A percentile compares a stretch with the other conserved stretches of the same genome.
Conservation (phyloP, 2,797 vertebrate genomes). For the Mus minutoides region DNA sequence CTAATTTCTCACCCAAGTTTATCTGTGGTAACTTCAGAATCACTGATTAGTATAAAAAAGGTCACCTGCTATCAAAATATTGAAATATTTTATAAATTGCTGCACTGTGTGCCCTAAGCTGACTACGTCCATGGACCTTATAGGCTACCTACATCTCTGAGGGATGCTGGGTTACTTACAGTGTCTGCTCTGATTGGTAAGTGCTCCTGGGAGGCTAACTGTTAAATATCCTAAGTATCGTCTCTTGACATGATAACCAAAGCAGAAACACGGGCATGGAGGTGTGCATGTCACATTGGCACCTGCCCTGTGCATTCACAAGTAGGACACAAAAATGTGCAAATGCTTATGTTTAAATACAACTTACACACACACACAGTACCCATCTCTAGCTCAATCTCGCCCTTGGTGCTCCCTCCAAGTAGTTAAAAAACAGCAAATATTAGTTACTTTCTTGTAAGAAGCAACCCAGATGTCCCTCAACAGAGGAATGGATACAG, state of each 20-base stretch:
- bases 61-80: neutral
- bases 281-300: neutral
- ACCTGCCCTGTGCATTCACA: neutral
- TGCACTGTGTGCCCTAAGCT: neutral
- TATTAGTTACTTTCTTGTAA: neutral
- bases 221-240: neutral
- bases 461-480: too few relatives aligned
- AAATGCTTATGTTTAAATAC: neutral
- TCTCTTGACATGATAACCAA: neutral
- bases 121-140: fast-evolving
- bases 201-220: neutral
- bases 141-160: neutral
- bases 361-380: neutral
- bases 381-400: neutral
- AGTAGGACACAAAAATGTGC: neutral
- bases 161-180: neutral
- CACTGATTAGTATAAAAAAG: neutral
- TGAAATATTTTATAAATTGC: neutral
- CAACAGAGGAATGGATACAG: too few relatives aligned
- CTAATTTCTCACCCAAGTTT: neutral
- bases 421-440: neutral
- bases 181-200: neutral
- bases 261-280: neutral
- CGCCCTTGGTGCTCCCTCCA: neutral
- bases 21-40: neutral